Evolutionary conservation across 2,797 vertebrate genomes (phyloP).

Genomic region (Notolepis coatsorum): DNA sequence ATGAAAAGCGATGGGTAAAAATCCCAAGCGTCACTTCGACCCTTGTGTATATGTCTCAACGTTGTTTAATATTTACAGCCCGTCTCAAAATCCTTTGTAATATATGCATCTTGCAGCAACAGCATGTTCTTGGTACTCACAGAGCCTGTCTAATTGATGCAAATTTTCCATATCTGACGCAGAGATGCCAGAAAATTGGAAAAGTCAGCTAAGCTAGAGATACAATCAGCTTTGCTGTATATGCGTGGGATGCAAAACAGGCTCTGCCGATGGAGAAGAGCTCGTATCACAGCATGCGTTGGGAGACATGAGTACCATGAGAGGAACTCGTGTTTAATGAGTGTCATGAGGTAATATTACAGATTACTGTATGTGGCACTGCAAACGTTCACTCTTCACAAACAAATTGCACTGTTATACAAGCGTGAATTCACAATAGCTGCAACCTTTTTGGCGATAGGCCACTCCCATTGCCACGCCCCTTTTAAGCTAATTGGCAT

Average conservation of each 20-base stretch:
- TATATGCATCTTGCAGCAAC: constrained; percentile 72
- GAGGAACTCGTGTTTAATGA: constrained; percentile 61
- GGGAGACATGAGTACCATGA: constrained; percentile 41
- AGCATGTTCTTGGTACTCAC: constrained; percentile 67
- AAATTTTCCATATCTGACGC: constrained; percentile 73
- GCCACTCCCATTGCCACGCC: too few species aligned
- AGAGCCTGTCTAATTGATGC: constrained; percentile 81
- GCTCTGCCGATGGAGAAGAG: constrained; percentile 56
- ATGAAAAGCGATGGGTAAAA: too few species aligned
- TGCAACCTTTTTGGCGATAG: too few species aligned
- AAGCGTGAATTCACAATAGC: too few species aligned
- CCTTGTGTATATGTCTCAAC: constrained; percentile 1
- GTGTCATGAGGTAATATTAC: constrained; percentile 45
- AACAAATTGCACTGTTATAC: not conserved
- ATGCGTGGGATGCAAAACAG: constrained; percentile 68
- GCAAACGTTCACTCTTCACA: constrained; percentile 15
- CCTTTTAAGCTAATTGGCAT: too few species aligned
- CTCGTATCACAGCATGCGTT: constrained; percentile 51
- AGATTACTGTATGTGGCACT: constrained; percentile 29
- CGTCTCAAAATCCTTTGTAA: constrained; percentile 60
- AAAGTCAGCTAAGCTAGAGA: constrained; percentile 73
- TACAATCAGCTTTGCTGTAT: constrained; percentile 70
- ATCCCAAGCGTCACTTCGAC: not conserved
- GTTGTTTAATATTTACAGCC: constrained; percentile 62
- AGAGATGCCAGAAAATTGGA: constrained; percentile 76